Evolutionary conservation across 2,113 vertebrate genomes (phyloP), one percentile per base, ranked within the genome.

Genomic region (Triplophysa dalaica): DNA sequence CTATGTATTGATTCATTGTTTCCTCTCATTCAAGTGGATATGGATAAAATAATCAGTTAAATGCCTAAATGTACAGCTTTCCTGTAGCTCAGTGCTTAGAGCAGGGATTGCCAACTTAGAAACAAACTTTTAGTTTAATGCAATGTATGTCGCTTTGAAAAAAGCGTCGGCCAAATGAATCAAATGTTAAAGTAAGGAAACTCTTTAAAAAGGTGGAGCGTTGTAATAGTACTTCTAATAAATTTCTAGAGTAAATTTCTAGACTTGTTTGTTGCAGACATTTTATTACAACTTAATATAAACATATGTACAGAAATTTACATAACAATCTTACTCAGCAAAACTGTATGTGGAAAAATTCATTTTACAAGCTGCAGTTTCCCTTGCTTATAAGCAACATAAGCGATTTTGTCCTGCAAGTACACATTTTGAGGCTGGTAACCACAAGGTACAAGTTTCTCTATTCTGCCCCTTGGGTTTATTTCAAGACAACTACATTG

Each of bases 281-380:
- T 75, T 45, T 26, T 63, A 9, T 58, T 41, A 63, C 58, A 62
- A 21, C 21, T 21, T 2, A 2, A 17, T 24, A 63, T 26, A n/a
- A 41, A 75, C 26, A 24, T 48, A 63, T 75, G 43, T 63, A 62
- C 56, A 75, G 52, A 67, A 21, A 65, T 50, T 29, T 69, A 67
- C 54, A 54, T 16, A 17, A 45, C 38, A 41, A 10, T n/a, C 8
- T 21, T 58, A 21, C 33, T 38, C 33, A 38, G 33, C 0, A 13
- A 52, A 17, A 58, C 19, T 21, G 54, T 58, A 21, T n/a, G n/a
- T 8, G 54, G 54, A 26, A 41, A 38, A 17, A 14, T 17, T 29
- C 17, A 19, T 45, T 56, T 33, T 19, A 72, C 14, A 21, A 6
- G 21, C 17, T 78, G 10, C 22, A 61, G 66, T 16, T 75, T 75